Evolutionary conservation across 1,140 invertebrate species (phyloP), one percentile per base, ranked within the genome.

Genomic region (Chymomyza costata): DNA sequence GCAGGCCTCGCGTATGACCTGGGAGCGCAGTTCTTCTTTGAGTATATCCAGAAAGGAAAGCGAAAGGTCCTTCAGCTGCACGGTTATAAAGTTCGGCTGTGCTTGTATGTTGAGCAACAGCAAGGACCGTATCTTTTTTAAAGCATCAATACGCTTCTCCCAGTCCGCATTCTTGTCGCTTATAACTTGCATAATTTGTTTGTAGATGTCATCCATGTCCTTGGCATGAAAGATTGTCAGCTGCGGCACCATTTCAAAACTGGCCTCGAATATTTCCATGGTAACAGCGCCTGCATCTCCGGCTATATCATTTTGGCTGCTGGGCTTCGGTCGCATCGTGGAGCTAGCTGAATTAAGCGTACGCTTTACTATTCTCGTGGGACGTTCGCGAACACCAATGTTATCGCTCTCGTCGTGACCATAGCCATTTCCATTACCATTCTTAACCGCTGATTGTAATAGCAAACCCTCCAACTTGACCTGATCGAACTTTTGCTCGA

Each of bases 121-220:
- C 38, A 98, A 85, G 1, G 94, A 92, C 10, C 97, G 89, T 11
- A 98, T 87, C 83, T 93, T 93, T 85, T 95, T 97, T 44, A 97
- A 86, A 91, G 92, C 91, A 65, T 98, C 95, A 19, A 94, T 91
- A 55, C 96, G 88, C 86, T 95, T 96, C 86, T 96, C 95, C 97
- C 97, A 99, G 68, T 97, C 94, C 78, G 93, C 92, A 67, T 90
- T 93, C 14, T 91, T 88, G 86, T 97, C 94, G 10, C 91, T 90
- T 25, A 98, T 89, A 2, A 89, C 89, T 6, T 93, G 90, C 54
- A 91, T 89, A 25, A 96, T 92, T 62, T 91, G 90, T 40, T 90
- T 92, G 80, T 97, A 90, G 28, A 93, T 89, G 53, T 97, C 94
- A 65, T 95, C 93, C 14, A 98, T 87, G 66, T 97, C 96, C 66